Conservation (phyloP, 2,113 vertebrate genomes). For the Aptenodytes forsteri region DNA sequence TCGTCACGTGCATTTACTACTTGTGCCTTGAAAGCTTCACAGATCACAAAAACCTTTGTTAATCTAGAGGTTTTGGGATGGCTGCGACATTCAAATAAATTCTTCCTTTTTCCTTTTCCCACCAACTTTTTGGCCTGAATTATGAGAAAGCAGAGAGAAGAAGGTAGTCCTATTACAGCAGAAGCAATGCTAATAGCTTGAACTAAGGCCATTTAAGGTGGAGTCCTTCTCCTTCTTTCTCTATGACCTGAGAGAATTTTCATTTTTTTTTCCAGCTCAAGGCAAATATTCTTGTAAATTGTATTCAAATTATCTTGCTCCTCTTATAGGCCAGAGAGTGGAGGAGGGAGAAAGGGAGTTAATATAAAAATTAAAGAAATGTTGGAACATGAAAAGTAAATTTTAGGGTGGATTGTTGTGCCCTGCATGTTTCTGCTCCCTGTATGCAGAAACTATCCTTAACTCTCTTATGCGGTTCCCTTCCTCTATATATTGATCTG, state of each 20-base stretch:
- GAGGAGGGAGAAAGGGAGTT: neutral
- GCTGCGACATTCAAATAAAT: neutral
- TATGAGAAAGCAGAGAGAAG: neutral
- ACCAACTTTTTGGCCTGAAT: neutral
- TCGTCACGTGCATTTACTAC: accelerated
- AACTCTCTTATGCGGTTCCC: neutral
- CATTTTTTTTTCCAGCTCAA: neutral
- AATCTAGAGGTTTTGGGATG: neutral
- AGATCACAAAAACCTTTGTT: neutral
- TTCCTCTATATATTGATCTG: neutral
- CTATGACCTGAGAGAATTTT: neutral
- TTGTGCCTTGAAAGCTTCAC: neutral
- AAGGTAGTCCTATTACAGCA: neutral
- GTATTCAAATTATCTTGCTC: neutral
- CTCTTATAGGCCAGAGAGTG: neutral
- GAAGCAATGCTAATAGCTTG: neutral
- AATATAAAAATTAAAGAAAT: neutral
- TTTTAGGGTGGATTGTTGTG: neutral
- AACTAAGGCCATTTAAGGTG: neutral
- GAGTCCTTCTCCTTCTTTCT: neutral
- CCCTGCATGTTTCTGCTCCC: neutral
- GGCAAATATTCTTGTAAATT: neutral
- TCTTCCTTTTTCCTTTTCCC: neutral
- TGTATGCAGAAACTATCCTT: neutral
- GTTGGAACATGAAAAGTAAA: neutral